A percentile compares a stretch with the other conserved stretches of the same genome.
Conservation (phyloP, 2,797 vertebrate genomes). For the Tragopan temminckii region DNA sequence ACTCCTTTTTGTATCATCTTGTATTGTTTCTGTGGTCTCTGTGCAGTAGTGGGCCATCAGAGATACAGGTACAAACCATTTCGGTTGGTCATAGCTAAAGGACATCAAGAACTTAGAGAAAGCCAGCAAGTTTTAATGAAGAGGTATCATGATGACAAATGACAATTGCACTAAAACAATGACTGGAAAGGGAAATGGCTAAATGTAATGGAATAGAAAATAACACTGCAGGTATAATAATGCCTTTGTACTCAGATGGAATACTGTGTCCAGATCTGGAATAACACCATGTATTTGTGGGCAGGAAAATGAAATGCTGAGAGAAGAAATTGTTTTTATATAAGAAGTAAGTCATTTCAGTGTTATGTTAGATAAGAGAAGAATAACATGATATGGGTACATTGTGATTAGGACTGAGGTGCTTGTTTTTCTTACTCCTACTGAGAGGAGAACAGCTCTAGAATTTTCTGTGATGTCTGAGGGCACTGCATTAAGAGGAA, state of each 20-base stretch:
- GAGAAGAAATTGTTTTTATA: background rate
- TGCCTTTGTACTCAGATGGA: background rate
- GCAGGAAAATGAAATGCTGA: constrained; percentile 6
- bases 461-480: background rate
- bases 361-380: background rate
- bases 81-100: background rate
- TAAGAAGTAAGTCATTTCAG: background rate
- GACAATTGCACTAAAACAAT: background rate
- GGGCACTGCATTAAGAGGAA: background rate
- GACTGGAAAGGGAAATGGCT: background rate
- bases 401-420: background rate
- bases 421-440: background rate
- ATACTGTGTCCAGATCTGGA: background rate
- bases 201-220: constrained; percentile 11
- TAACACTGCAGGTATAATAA: background rate
- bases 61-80: background rate
- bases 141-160: background rate
- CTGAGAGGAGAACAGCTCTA: background rate
- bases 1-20: accelerated
- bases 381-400: background rate
- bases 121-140: background rate
- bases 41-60: background rate
- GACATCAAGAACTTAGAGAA: background rate
- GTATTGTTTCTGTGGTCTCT: accelerated
- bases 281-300: background rate